Conservation (phyloP, 2,888 invertebrate species). For the Apoda limacodes region DNA sequence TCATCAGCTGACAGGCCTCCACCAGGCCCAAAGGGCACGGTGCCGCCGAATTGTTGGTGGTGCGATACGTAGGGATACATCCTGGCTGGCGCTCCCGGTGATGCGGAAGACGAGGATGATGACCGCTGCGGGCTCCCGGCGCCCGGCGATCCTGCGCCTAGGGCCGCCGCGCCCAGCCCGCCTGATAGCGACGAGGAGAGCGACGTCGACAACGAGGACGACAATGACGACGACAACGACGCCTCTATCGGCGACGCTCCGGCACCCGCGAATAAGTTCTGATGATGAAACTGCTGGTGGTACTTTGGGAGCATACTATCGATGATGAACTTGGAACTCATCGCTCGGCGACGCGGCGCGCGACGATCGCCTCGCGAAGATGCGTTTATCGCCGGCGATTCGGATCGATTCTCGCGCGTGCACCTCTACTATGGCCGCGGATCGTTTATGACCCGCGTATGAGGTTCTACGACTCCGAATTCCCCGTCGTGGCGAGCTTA, state of each 20-base stretch:
- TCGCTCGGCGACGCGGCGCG: slow-evolving; percentile 75
- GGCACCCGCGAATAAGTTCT: slow-evolving; percentile 71
- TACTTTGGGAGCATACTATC: slow-evolving; percentile 98
- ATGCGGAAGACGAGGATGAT: slow-evolving; percentile 74
- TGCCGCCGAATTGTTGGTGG: slow-evolving; percentile 79
- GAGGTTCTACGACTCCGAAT: slow-evolving; percentile 88
- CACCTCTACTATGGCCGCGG: slow-evolving; percentile 76
- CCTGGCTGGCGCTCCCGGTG: slow-evolving; percentile 81
- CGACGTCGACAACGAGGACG: slow-evolving; percentile 69
- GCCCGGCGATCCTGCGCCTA: slow-evolving; percentile 69
- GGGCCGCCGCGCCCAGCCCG: slow-evolving; percentile 73
- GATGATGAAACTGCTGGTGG: slow-evolving; percentile 79
- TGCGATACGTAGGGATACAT: slow-evolving; percentile 95
- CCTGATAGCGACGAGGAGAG: slow-evolving; percentile 72
- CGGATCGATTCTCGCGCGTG: slow-evolving; percentile 71
- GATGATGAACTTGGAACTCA: slow-evolving; percentile 98
- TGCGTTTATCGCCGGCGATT: slow-evolving; percentile 68
- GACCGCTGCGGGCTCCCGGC: slow-evolving; percentile 74
- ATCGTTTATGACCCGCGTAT: slow-evolving; percentile 89
- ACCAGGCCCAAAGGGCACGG: slow-evolving; percentile 75
- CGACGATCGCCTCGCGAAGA: slow-evolving; percentile 68
- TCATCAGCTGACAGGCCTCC: slow-evolving; percentile 77
- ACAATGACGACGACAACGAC: slow-evolving; percentile 71
- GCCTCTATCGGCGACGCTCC: slow-evolving; percentile 80
- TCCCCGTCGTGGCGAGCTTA: slow-evolving; percentile 75